These are phyloP conservation scores for Eurypyga helias DNA, from an alignment of 2,113 vertebrate genomes.

Conservation along the genomic window DNA sequence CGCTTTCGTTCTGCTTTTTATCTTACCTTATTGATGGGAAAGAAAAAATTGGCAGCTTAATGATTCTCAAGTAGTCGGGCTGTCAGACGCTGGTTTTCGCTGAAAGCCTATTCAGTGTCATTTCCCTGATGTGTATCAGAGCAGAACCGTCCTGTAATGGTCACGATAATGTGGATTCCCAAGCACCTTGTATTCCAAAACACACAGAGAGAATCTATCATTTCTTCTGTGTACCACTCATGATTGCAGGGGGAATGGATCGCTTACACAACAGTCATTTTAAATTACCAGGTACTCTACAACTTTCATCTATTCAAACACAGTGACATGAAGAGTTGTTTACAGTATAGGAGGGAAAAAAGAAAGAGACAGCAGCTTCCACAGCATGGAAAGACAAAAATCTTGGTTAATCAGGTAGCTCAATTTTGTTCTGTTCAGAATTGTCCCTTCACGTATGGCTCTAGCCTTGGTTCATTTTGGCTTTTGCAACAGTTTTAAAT, in stretches of 20 bases:
- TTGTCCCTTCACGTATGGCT: background rate
- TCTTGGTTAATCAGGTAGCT: background rate
- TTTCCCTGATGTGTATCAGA: background rate
- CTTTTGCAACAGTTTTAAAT: background rate
- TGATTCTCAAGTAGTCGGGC: background rate
- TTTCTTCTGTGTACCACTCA: background rate
- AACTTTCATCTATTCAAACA: background rate
- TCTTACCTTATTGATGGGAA: conserved; percentile 1
- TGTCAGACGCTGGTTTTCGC: background rate
- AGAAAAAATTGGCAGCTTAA: background rate
- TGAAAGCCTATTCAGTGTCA: background rate
- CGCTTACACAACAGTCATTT: background rate
- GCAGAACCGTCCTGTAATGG: background rate
- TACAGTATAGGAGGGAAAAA: background rate
- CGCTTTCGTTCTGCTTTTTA: background rate
- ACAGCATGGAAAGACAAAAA: background rate
- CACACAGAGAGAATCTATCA: background rate
- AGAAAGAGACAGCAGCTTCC: background rate
- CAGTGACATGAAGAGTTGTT: background rate
- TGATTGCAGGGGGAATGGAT: background rate
- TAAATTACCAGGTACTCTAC: background rate
- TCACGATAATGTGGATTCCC: background rate
- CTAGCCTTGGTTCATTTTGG: background rate
- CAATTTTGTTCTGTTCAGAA: background rate
- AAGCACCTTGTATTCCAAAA: background rate